Evolutionary conservation across 2,888 invertebrate genomes (phyloP).

Genomic region (Acronicta alni): DNA sequence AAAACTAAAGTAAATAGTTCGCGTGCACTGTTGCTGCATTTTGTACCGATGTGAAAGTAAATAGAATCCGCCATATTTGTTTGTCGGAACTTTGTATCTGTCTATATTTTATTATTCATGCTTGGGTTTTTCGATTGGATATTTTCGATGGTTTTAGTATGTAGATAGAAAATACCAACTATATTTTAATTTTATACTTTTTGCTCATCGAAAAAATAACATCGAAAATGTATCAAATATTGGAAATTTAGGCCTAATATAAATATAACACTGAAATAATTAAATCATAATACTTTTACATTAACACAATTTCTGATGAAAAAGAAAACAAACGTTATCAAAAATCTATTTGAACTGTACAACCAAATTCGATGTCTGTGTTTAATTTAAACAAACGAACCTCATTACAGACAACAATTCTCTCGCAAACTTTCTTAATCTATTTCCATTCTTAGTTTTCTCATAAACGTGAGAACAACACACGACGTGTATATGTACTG

Average conservation of each 20-base stretch:
- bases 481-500: conserved; percentile 44
- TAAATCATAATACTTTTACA: too few species aligned
- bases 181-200: too few species aligned
- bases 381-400: conserved; percentile 79
- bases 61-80: conserved; percentile 39
- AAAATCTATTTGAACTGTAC: neutral
- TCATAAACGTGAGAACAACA: conserved; percentile 77
- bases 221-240: too few species aligned
- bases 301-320: too few species aligned
- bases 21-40: conserved; percentile 29
- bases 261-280: too few species aligned
- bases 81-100: conserved; percentile 11
- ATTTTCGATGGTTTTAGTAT: too few species aligned
- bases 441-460: conserved; percentile 79
- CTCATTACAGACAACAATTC: conserved; percentile 66
- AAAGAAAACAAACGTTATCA: too few species aligned
- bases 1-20: conserved; percentile 66
- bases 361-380: conserved; percentile 57
- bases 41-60: conserved; percentile 23
- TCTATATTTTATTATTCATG: neutral
- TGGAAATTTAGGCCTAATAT: too few species aligned
- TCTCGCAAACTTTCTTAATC: conserved; percentile 77
- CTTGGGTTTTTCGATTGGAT: neutral
- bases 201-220: too few species aligned
- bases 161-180: too few species aligned